These are phyloP conservation scores for Heterocephalus glaber DNA, from an alignment of 2,113 vertebrate species.

Conservation along the genomic window DNA sequence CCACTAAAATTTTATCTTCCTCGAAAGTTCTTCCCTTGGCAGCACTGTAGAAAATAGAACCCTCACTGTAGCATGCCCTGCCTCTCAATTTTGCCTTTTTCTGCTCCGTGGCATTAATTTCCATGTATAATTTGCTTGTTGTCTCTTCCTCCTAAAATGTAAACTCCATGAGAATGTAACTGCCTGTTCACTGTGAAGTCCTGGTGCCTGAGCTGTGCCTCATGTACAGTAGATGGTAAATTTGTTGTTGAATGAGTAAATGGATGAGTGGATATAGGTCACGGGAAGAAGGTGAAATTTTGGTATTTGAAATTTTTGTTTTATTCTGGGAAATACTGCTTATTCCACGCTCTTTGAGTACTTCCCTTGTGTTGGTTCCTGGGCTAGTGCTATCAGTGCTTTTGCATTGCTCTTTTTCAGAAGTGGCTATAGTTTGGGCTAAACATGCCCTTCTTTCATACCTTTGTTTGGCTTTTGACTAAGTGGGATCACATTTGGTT, in stretches of 20 bases:
- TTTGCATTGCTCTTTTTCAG: background rate
- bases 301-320: background rate
- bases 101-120: background rate
- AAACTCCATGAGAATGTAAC: background rate
- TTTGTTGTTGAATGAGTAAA: slow-evolving; percentile 1
- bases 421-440: background rate
- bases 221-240: background rate
- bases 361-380: background rate
- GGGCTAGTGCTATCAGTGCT: background rate
- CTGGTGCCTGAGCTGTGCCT: background rate
- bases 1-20: background rate
- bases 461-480: background rate
- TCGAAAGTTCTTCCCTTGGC: background rate
- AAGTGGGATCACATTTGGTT: background rate
- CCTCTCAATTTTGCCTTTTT: background rate
- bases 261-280: background rate
- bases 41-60: background rate
- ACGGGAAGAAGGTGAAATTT: slow-evolving; percentile 1
- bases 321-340: slow-evolving; percentile 13
- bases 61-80: background rate
- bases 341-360: background rate
- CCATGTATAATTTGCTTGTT: background rate
- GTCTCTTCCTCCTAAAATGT: slow-evolving; percentile 25
- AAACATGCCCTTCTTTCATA: background rate
- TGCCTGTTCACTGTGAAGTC: background rate